Percentiles rank a stretch among this genome's conserved stretches.
phyloP scores from a whole-genome alignment of 1,140 invertebrate genomes.

The Kradibia gibbosae region DNA sequence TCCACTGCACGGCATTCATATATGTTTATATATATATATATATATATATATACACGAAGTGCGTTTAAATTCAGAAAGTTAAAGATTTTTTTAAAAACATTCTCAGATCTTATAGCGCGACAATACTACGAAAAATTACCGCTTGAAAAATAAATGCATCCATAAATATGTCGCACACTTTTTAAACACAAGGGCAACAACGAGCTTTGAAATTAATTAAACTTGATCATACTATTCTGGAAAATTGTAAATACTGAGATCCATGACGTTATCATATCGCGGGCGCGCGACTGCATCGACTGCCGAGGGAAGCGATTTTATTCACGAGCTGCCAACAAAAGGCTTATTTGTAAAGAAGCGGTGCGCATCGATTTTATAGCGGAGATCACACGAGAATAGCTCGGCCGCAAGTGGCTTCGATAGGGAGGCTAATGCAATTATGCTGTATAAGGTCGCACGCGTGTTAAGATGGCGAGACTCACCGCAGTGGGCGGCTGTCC shows the following conservation, averaged over 20 bases:
- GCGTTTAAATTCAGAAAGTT: no score
- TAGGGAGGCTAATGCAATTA: no score
- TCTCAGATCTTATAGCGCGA: not conserved
- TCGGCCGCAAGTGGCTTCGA: no score
- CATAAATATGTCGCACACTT: no score
- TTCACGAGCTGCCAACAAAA: not conserved
- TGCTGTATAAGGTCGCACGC: no score
- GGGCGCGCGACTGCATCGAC: not conserved
- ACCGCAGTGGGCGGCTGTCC: conserved; percentile 13
- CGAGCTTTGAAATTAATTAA: no score
- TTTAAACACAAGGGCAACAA: no score
- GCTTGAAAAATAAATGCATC: not conserved
- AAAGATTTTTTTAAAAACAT: not conserved
- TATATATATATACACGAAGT: no score
- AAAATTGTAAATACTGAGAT: not conserved
- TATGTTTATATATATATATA: no score
- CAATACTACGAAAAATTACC: no score
- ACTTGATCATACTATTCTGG: not conserved
- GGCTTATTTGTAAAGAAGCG: not conserved
- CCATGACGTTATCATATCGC: not conserved
- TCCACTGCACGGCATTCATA: no score
- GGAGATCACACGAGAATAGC: no score
- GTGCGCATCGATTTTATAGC: not conserved
- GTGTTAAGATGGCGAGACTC: not conserved
- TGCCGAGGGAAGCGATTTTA: not conserved